phyloP scores from a whole-genome alignment of 2,113 vertebrate species.

The Vulpes vulpes region DNA sequence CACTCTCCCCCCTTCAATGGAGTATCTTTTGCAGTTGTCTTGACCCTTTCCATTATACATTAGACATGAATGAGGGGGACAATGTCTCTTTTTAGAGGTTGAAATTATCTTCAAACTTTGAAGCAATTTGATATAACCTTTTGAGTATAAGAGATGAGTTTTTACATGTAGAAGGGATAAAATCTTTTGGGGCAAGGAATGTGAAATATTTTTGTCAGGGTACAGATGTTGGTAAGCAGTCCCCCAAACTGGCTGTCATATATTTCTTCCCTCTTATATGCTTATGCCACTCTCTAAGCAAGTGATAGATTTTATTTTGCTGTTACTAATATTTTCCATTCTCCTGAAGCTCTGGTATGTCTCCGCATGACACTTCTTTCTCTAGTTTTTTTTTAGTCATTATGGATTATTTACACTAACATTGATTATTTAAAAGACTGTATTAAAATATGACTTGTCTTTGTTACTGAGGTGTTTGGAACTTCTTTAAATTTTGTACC shows the following conservation, averaged over 20 bases:
- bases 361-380: background rate
- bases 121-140: background rate
- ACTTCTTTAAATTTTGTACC: background rate
- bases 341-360: background rate
- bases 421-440: background rate
- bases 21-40: background rate
- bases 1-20: too few relatives aligned
- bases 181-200: background rate
- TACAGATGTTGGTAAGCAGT: background rate
- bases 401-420: background rate
- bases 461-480: background rate
- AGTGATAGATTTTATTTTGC: background rate
- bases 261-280: background rate
- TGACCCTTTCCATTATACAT: background rate
- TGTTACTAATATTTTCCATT: background rate
- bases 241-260: background rate
- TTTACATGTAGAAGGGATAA: background rate
- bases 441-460: background rate
- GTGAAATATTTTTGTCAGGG: background rate
- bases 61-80: background rate
- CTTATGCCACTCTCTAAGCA: background rate
- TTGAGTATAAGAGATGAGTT: background rate
- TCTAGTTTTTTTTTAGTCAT: background rate
- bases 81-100: background rate
- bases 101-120: background rate